Evolutionary conservation across 2,797 vertebrate species (phyloP), one percentile per base, ranked within the genome.

Genomic region (Fringilla coelebs): DNA sequence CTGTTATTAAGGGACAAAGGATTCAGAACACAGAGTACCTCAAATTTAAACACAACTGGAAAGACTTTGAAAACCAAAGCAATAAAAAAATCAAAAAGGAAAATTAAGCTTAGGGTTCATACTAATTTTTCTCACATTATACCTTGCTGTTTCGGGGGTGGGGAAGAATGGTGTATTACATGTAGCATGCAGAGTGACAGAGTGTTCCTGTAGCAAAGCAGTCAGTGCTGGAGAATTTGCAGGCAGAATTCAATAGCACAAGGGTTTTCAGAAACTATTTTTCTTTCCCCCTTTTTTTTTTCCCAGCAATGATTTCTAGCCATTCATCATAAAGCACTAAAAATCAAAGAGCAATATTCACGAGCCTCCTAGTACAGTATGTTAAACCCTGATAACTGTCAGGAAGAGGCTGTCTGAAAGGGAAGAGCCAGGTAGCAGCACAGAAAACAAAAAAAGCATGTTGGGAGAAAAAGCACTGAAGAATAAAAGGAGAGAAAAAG

Each of bases 291-390:
- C 15, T 51, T 24, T 54, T 43, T 73, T 66, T 89, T 58, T 67
- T 45, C 13, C 46, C 54, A 76, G 87, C 76, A 89, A 83, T 18
- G 88, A 89, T 95, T 92, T 88, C 79, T 91, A 96, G 72, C 96
- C 96, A 96, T 96, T 97, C 96, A 96, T 96, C 93, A 94, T 93
- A 94, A 96, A 96, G 90, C 65, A 79, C 89, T 89, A 81, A 93
- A 97, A 97, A 97, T 97, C 97, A 97, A 97, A 97, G 96, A 96
- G 96, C 96, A 97, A 97, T 96, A 97, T 97, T 97, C 96, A 97
- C 91, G 90, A 97, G 95, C 94, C 95, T 96, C 94, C 94, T 97
- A 93, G 96, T 96, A 97, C 95, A 97, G 94, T 96, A 87, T 96
- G 94, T 97, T 97, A 97, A 97, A 97, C 94, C 85, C 92, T 88